These are phyloP conservation scores for Pandemis heparana DNA, from an alignment of 2,888 invertebrate genomes.

Conservation along the genomic window DNA sequence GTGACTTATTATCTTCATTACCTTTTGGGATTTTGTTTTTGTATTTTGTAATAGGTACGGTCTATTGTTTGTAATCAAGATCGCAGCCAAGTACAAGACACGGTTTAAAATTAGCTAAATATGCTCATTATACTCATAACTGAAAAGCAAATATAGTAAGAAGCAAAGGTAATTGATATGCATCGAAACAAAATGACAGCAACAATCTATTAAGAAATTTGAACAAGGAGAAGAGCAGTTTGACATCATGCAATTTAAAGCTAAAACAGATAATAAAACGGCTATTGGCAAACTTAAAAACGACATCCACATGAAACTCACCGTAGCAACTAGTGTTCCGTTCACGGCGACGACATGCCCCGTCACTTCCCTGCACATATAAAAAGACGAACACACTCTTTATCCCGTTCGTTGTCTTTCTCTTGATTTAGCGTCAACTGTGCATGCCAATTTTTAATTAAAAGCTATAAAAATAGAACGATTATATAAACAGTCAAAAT, in stretches of 20 bases:
- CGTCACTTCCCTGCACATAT: conserved; percentile 82
- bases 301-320: conserved; percentile 53
- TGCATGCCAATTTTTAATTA: conserved; percentile 79
- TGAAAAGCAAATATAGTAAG: neutral
- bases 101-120: no score
- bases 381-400: conserved; percentile 85
- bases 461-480: conserved; percentile 75
- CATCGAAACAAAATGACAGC: neutral
- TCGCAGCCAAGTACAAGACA: no score
- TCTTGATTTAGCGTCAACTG: conserved; percentile 72
- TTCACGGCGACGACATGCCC: conserved; percentile 54
- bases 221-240: neutral
- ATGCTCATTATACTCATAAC: no score
- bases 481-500: conserved; percentile 61
- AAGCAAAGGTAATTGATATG: neutral
- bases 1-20: no score
- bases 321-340: conserved; percentile 54
- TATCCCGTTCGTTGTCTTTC: conserved; percentile 57
- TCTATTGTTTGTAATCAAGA: no score
- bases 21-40: no score
- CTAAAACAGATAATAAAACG: neutral
- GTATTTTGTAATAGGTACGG: no score
- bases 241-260: neutral
- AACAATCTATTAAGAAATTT: neutral
- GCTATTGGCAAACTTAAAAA: conserved; percentile 16